Evolutionary conservation across 1,140 invertebrate species (phyloP), one percentile per base, ranked within the genome.

Genomic region (Archivesica marissinica): DNA sequence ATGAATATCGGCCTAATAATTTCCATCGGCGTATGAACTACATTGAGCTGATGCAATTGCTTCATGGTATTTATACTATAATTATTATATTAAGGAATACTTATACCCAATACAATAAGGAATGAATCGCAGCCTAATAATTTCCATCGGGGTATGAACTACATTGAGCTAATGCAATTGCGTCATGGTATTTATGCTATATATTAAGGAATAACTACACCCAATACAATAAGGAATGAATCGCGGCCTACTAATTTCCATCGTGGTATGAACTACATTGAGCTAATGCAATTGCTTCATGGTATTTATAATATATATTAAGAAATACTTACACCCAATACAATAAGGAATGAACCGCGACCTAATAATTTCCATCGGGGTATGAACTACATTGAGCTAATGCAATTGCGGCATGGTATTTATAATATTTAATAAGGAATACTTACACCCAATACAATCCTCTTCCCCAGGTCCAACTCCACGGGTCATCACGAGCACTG

Each of bases 371-470:
- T 23, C 11, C 25, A 25, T 15, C 54, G 54, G 54, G n/a, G 6
- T 56, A 11, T 56, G 15, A 15, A 15, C 25, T 11, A 25, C 15
- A n/a, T 11, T 23, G 15, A 56, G 15, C 25, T 15, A n/a, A 56
- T 56, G 25, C 6, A 15, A n/a, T 11, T 20, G 11, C 9, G 44
- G 44, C 9, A 50, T 11, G 44, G 44, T 11, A 23, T 25, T 23
- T 25, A 20, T 56, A 25, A 20, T n/a, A 56, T 7, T 56, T 25
- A 56, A 17, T 23, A 23, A 25, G 28, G 20, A 3, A 50, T 47
- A 72, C 75, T 77, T 77, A 77, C 75, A 59, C 35, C 75, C 75
- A 25, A 77, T 38, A 61, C 75, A 77, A 39, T 77, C 75, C 39
- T 77, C 75, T 61, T 77, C 75, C 28, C 75, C 75, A 17, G 23